Conservation (phyloP, 1,140 invertebrate species). For the Lethocerus indicus region DNA sequence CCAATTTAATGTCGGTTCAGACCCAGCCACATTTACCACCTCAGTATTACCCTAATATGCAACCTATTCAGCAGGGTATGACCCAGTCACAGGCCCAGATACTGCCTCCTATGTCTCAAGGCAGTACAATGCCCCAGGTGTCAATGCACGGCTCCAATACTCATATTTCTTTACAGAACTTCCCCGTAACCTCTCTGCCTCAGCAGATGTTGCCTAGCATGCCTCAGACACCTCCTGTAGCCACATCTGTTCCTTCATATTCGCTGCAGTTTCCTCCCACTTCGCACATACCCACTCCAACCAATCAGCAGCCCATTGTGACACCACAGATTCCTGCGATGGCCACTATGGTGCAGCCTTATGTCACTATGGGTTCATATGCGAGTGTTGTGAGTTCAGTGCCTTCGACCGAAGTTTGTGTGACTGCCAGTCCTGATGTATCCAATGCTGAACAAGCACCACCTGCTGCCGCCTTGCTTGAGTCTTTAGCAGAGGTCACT, state of each 20-base stretch:
- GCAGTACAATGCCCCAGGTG: conserved; percentile 5
- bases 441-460: too few species aligned
- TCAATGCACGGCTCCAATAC: conserved; percentile 5
- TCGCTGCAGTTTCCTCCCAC: too few species aligned
- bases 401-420: too few species aligned
- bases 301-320: too few species aligned
- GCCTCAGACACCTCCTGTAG: conserved; percentile 10
- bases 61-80: conserved; percentile 1
- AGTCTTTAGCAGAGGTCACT: conserved; percentile 28
- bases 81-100: conserved; percentile 7
- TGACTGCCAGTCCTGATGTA: too few species aligned
- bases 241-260: not conserved
- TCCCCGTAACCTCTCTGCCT: conserved; percentile 2
- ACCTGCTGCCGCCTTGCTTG: conserved; percentile 25
- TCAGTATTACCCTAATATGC: conserved; percentile 15
- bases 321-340: too few species aligned
- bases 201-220: conserved; percentile 3
- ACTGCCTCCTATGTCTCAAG: too few species aligned
- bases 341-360: too few species aligned
- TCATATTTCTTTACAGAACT: conserved; percentile 8
- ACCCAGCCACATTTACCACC: conserved; percentile 27
- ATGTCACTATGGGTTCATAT: too few species aligned
- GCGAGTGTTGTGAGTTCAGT: too few species aligned
- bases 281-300: too few species aligned
- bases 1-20: conserved; percentile 23